These are phyloP conservation scores for Hipparchia sbordonii DNA, from an alignment of 2,888 invertebrate species.

Conservation along the genomic window DNA sequence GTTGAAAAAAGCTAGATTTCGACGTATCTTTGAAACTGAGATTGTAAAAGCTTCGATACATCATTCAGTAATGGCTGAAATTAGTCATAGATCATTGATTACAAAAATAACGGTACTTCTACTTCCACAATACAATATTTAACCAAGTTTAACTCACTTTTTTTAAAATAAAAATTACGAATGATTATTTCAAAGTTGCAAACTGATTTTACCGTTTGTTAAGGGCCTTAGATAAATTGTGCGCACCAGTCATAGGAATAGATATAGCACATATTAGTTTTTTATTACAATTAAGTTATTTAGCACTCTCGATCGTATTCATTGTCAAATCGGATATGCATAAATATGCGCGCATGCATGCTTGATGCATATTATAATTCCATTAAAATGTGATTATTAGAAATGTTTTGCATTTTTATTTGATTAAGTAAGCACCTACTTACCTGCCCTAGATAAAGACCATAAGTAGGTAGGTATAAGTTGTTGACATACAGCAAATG, in stretches of 20 bases:
- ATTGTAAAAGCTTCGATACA: too few relatives aligned
- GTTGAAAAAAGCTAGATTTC: too few relatives aligned
- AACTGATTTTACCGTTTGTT: not conserved
- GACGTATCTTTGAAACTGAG: too few relatives aligned
- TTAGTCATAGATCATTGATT: too few relatives aligned
- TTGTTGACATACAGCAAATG: slow-evolving; percentile 3
- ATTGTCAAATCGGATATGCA: slow-evolving; percentile 69
- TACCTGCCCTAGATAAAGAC: slow-evolving; percentile 15
- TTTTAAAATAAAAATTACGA: not conserved
- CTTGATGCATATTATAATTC: slow-evolving; percentile 79
- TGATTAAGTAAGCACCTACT: not conserved
- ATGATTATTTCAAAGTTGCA: not conserved
- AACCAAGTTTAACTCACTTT: not conserved
- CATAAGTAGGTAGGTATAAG: not conserved
- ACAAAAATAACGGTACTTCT: too few relatives aligned
- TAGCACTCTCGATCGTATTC: slow-evolving; percentile 75
- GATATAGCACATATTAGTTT: slow-evolving; percentile 61
- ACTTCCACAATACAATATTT: too few relatives aligned
- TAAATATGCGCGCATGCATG: slow-evolving; percentile 60
- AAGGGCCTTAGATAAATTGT: slow-evolving; percentile 34
- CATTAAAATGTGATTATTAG: slow-evolving; percentile 80
- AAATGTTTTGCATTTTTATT: slow-evolving; percentile 52
- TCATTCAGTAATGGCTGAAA: too few relatives aligned
- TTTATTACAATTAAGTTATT: slow-evolving; percentile 66
- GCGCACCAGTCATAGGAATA: slow-evolving; percentile 77